Percentiles rank a stretch among this genome's conserved stretches.
These are phyloP conservation scores for Ctenomys sociabilis DNA, from an alignment of 2,113 vertebrate genomes.

Conservation along the genomic window DNA sequence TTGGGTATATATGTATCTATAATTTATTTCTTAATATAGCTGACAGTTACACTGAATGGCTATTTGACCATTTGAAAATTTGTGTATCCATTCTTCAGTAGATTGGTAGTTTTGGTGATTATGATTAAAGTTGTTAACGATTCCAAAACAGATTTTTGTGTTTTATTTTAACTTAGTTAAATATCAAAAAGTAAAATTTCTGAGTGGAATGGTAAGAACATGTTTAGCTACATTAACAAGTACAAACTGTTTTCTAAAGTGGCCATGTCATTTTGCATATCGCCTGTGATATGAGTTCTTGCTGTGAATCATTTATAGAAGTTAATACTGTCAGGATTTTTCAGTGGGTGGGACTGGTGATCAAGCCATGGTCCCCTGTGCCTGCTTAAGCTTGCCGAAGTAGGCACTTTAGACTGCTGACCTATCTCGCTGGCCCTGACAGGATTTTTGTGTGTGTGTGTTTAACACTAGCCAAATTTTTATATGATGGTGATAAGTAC, in stretches of 20 bases:
- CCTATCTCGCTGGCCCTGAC: too few species aligned
- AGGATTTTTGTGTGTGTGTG: background rate
- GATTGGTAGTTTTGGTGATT: background rate
- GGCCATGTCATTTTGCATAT: background rate
- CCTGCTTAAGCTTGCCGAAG: too few species aligned
- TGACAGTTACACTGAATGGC: background rate
- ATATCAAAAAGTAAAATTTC: background rate
- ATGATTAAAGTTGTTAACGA: constrained; percentile 46
- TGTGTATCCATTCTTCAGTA: constrained; percentile 3
- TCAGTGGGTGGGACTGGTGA: background rate
- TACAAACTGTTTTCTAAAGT: constrained; percentile 25
- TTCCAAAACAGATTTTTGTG: background rate
- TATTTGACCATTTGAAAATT: background rate
- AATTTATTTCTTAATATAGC: constrained; percentile 35
- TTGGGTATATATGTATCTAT: background rate
- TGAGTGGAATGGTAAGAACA: background rate
- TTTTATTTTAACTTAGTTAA: constrained; percentile 51
- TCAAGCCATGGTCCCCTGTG: too few species aligned
- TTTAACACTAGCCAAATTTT: constrained; percentile 2
- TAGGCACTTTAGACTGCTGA: too few species aligned
- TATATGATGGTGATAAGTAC: background rate
- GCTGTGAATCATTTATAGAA: background rate
- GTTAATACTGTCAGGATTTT: background rate
- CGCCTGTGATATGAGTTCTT: background rate
- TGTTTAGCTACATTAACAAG: constrained; percentile 1